These are phyloP conservation scores for Proisotoma minuta DNA, from an alignment of 2,888 invertebrate species.

Conservation along the genomic window DNA sequence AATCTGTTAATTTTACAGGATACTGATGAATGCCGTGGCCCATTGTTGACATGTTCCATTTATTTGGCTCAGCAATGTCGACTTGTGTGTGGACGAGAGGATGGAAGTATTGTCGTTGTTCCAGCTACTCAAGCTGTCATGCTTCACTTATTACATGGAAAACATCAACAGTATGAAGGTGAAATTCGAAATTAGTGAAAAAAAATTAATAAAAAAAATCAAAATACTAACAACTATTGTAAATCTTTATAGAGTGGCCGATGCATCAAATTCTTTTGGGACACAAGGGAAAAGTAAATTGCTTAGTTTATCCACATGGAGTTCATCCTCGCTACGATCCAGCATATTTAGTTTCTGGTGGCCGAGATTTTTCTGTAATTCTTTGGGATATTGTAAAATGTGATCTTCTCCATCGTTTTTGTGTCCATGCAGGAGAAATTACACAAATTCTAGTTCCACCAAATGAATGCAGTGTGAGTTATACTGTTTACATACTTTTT, in stretches of 20 bases:
- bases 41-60: constrained; percentile 86
- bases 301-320: constrained; percentile 89
- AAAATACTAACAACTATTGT: too few species aligned
- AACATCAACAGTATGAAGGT: constrained; percentile 68
- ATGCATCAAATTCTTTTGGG: constrained; percentile 81
- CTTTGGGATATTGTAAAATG: constrained; percentile 93
- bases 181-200: too few species aligned
- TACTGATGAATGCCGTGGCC: constrained; percentile 51
- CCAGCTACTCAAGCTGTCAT: constrained; percentile 94
- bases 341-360: constrained; percentile 86
- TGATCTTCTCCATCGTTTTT: constrained; percentile 83
- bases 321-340: constrained; percentile 83
- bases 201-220: too few species aligned
- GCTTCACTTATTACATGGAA: constrained; percentile 82
- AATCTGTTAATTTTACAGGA: constrained; percentile 50
- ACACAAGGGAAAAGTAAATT: constrained; percentile 90
- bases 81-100: constrained; percentile 87
- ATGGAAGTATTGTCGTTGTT: constrained; percentile 92
- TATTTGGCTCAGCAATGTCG: constrained; percentile 90
- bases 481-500: background rate
- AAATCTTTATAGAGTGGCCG: constrained; percentile 82
- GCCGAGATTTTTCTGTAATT: constrained; percentile 95
- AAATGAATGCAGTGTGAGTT: constrained; percentile 71
- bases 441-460: constrained; percentile 92
- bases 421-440: constrained; percentile 68